phyloP scores from a whole-genome alignment of 2,888 invertebrate species.

The Drosophila formosana region DNA sequence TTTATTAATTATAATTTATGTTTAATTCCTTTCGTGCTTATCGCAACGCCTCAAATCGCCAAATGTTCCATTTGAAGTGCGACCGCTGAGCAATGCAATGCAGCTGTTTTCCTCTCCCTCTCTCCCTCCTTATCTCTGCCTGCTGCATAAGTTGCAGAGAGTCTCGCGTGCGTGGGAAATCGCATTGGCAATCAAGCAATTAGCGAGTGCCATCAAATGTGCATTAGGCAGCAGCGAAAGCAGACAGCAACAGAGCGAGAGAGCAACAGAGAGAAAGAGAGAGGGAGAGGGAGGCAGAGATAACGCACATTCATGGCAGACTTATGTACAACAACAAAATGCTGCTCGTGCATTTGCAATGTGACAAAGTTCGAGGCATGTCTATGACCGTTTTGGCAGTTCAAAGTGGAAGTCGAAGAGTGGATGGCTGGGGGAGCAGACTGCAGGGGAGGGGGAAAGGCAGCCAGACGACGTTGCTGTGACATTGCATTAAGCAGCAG shows the following conservation, averaged over 20 bases:
- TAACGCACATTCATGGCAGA: slow-evolving; percentile 25
- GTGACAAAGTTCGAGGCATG: slow-evolving; percentile 65
- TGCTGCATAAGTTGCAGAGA: slow-evolving; percentile 7
- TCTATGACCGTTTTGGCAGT: slow-evolving; percentile 68
- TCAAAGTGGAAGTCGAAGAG: slow-evolving; percentile 9
- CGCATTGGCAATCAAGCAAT: slow-evolving; percentile 74
- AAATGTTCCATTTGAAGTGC: slow-evolving; percentile 45
- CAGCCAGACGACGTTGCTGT: slow-evolving; percentile 40
- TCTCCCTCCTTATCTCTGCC: not conserved
- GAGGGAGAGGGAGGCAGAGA: not conserved
- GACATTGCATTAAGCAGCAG: slow-evolving; percentile 54
- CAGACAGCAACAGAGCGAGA: slow-evolving; percentile 33
- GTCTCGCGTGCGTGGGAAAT: slow-evolving; percentile 63
- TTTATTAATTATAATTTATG: slow-evolving; percentile 78
- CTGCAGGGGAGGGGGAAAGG: slow-evolving; percentile 4
- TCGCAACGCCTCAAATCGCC: slow-evolving; percentile 47
- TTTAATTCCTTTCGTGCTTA: slow-evolving; percentile 62
- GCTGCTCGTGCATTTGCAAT: slow-evolving; percentile 49
- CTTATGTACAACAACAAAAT: slow-evolving; percentile 20
- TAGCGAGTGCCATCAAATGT: slow-evolving; percentile 76
- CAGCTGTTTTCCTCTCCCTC: slow-evolving; percentile 1
- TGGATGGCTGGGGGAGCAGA: slow-evolving; percentile 20
- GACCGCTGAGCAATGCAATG: not conserved
- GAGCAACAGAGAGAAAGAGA: not conserved
- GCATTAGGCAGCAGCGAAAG: slow-evolving; percentile 61